phyloP scores from a whole-genome alignment of 2,888 invertebrate genomes.

The Alviniconcha strummeri region DNA sequence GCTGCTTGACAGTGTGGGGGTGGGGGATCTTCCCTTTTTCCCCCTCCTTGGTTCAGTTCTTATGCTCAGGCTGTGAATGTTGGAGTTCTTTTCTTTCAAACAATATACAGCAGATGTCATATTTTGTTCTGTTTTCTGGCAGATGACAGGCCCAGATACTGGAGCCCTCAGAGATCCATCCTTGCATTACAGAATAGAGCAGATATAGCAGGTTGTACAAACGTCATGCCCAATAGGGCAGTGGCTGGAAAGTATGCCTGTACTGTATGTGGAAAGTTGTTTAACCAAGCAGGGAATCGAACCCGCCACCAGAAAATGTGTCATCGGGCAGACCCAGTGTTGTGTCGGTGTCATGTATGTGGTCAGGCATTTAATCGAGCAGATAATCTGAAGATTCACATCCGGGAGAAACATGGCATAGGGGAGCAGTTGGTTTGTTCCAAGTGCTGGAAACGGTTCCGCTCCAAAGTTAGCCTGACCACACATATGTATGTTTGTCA shows the following conservation, averaged over 20 bases:
- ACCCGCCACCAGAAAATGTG: slow-evolving; percentile 26
- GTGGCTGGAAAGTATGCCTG: slow-evolving; percentile 20
- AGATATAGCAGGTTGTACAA: slow-evolving; percentile 15
- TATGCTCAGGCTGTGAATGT: no score
- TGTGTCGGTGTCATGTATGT: slow-evolving; percentile 32
- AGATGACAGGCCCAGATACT: slow-evolving; percentile 20
- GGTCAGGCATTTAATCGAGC: slow-evolving; percentile 29
- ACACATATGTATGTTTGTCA: slow-evolving; percentile 25
- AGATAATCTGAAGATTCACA: slow-evolving; percentile 40
- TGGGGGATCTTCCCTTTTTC: no score
- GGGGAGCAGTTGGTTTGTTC: slow-evolving; percentile 39
- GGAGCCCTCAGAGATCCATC: slow-evolving; percentile 17
- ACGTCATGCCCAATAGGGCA: background rate
- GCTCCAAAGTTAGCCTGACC: slow-evolving; percentile 37
- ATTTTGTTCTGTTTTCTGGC: slow-evolving; percentile 8
- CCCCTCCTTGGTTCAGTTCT: no score
- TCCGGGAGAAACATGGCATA: slow-evolving; percentile 38
- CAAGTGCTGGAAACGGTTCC: slow-evolving; percentile 36
- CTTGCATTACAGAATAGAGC: slow-evolving; percentile 24
- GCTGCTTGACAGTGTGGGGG: no score
- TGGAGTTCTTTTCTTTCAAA: no score
- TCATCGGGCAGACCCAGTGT: background rate
- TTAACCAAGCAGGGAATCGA: slow-evolving; percentile 25
- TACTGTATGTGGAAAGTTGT: slow-evolving; percentile 26
- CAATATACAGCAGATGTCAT: no score